Evolutionary conservation across 1,140 invertebrate species (phyloP), one percentile per base, ranked within the genome.

Genomic region (Himalopsyche phryganea): DNA sequence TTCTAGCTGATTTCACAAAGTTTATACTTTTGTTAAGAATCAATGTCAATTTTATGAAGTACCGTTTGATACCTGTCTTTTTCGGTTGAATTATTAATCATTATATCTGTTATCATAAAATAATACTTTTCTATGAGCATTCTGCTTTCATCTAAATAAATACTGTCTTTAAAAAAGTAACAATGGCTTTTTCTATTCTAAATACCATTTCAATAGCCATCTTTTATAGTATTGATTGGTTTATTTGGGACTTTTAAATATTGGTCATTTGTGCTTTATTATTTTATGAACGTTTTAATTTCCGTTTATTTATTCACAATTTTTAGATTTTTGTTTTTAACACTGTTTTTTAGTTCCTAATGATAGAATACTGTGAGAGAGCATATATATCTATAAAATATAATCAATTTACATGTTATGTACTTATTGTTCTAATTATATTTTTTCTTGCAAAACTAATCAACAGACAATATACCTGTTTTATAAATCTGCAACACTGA

Each of bases 141-240:
- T 57, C 42, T 56, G 14, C 48, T 17, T 61, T 48, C 32, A 38
- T 48, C 20, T 49, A 15, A 48, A 13, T 50, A 58, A 47, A 58
- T 65, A 50, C 42, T 33, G 32, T 41, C 38, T 38, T 32, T 50
- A 50, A 41, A 48, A 53, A 20, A 15, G 19, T 51, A 18, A 6
- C 42, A 32, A 19, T 32, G 17, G 45, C 11, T 45, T 44, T 51
- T n/a, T 41, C 35, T 49, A 46, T 49, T 36, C 51, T 47, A 45
- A 55, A 50, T 33, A 51, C 28, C 35, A 56, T 28, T 28, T 9
- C 9, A 28, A 28, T 28, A 28, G 23, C 23, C 23, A 28, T 28
- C 23, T 28, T 63, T 17, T 56, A 52, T 59, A 54, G 38, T 58
- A 53, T 53, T 63, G 63, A 59, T 32, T 61, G 50, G 65, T 55